phyloP scores from a whole-genome alignment of 2,113 vertebrate species.

The Dromas ardeola region DNA sequence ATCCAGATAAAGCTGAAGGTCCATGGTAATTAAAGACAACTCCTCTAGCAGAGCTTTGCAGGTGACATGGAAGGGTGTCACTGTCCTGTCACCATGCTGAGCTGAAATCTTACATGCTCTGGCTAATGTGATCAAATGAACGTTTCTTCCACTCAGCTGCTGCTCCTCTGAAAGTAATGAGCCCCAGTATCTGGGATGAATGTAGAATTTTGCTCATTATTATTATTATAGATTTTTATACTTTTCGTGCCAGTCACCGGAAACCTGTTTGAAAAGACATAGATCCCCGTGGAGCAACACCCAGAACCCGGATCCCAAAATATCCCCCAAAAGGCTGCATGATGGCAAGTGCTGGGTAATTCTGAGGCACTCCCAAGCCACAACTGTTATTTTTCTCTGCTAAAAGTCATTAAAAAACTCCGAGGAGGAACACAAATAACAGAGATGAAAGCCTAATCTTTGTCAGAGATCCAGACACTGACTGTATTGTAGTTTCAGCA shows the following conservation, averaged over 20 bases:
- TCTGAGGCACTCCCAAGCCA: background rate
- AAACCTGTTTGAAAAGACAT: background rate
- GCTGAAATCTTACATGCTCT: background rate
- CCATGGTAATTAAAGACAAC: background rate
- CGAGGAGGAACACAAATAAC: slow-evolving; percentile 13
- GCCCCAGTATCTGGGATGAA: background rate
- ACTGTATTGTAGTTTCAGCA: slow-evolving; percentile 34
- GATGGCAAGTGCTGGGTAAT: background rate
- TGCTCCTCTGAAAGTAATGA: background rate
- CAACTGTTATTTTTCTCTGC: background rate
- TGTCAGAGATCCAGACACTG: slow-evolving; percentile 43
- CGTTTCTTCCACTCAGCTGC: background rate
- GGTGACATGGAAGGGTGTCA: background rate
- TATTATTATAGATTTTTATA: background rate
- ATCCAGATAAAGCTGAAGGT: background rate
- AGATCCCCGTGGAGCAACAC: background rate
- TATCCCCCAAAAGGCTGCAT: background rate
- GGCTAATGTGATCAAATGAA: background rate
- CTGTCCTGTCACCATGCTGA: background rate
- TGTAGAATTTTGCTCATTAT: background rate
- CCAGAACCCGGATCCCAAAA: background rate
- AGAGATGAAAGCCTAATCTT: slow-evolving; percentile 37
- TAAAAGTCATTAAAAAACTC: slow-evolving; percentile 16
- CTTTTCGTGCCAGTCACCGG: background rate
- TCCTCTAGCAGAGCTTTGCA: background rate